Conservation (phyloP, 2,888 invertebrate species). For the Koerneria pararmatus region DNA sequence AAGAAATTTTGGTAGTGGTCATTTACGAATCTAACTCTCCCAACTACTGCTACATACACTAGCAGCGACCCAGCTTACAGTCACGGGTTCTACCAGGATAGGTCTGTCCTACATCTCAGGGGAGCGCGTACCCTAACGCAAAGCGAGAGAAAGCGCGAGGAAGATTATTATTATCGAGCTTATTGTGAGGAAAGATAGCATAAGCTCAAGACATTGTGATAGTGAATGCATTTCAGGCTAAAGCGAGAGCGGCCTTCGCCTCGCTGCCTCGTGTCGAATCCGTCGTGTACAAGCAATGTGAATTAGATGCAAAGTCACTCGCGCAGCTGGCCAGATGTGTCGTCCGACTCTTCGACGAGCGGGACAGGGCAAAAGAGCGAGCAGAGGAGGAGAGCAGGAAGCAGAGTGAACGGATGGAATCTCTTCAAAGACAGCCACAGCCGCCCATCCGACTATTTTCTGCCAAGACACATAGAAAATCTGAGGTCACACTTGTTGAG, state of each 20-base stretch:
- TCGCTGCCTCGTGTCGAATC: constrained; percentile 36
- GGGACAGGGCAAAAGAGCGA: constrained; percentile 9
- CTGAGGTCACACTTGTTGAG: not conserved
- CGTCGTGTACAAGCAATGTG: constrained; percentile 47
- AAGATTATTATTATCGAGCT: no score
- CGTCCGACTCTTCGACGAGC: constrained; percentile 16
- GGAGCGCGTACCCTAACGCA: no score
- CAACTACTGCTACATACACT: no score
- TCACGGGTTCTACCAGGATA: no score
- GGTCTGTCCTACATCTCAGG: no score
- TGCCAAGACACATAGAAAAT: not conserved
- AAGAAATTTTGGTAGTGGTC: no score
- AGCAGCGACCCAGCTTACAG: no score
- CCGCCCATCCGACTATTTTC: not conserved
- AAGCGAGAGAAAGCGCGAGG: no score
- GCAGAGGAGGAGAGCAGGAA: not conserved
- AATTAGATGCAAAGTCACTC: constrained; percentile 36
- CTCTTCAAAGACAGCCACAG: not conserved
- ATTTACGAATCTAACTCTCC: no score
- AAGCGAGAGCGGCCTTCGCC: constrained; percentile 30
- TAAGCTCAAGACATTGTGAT: constrained; percentile 9
- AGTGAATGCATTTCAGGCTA: constrained; percentile 36
- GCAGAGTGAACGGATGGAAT: no score
- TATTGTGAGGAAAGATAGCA: no score
- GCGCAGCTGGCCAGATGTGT: constrained; percentile 33